Conservation (phyloP, 2,797 vertebrate genomes). For the Gymnothorax javanicus region DNA sequence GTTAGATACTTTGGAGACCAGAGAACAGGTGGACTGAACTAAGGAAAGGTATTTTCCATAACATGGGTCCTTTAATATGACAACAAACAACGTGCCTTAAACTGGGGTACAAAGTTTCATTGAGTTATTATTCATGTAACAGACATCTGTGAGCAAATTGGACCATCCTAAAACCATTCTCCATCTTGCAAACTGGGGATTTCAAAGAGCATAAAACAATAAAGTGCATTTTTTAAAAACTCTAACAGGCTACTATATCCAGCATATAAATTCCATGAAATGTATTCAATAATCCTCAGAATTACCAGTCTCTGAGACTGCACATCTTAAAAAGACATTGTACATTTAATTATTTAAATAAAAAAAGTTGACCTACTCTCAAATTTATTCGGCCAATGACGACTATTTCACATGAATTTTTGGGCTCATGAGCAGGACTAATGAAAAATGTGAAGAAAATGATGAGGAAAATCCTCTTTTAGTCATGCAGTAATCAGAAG, state of each 20-base stretch:
- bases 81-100: too few species aligned
- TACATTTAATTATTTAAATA: not conserved
- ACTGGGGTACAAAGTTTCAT: not conserved
- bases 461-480: not conserved
- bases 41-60: too few species aligned
- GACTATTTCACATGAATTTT: too few species aligned
- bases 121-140: not conserved
- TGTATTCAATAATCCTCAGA: not conserved
- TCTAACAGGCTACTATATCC: not conserved
- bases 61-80: too few species aligned
- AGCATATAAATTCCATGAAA: not conserved
- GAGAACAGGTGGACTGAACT: too few species aligned
- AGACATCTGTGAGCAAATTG: not conserved
- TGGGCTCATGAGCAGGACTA: not conserved
- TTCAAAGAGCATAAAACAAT: not conserved
- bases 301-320: not conserved
- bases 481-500: slow-evolving; percentile 40
- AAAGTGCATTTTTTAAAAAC: not conserved
- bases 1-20: too few species aligned
- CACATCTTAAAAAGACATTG: not conserved
- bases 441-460: not conserved
- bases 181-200: not conserved
- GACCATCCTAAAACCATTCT: not conserved
- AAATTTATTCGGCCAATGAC: too few species aligned
- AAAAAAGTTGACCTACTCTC: too few species aligned